These are phyloP conservation scores for Montifringilla adamsi DNA, from an alignment of 2,113 vertebrate species.

Conservation along the genomic window DNA sequence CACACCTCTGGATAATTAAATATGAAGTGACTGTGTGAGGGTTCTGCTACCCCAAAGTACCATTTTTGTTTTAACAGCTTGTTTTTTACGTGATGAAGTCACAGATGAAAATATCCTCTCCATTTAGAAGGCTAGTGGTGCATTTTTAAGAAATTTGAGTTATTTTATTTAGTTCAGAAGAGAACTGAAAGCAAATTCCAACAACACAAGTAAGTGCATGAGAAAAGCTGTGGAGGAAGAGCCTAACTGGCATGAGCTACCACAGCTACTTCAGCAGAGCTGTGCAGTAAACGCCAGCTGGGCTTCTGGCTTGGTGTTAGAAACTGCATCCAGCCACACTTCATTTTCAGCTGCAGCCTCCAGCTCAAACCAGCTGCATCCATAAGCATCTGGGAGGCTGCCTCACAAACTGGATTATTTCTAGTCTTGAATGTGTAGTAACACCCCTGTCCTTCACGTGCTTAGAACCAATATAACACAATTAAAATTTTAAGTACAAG, in stretches of 20 bases:
- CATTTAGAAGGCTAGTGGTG: not conserved
- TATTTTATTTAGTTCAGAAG: not conserved
- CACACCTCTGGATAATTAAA: not conserved
- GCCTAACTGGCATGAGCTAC: not conserved
- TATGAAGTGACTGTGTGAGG: not conserved
- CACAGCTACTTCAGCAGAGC: not conserved
- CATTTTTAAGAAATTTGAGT: not conserved
- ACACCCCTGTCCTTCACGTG: fast-evolving
- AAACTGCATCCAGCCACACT: slow-evolving; percentile 15
- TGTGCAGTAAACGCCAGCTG: not conserved
- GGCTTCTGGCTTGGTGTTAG: not conserved
- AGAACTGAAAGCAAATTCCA: not conserved
- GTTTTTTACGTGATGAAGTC: not conserved
- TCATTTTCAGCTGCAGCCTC: slow-evolving; percentile 7
- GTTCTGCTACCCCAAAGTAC: not conserved
- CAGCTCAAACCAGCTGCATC: not conserved
- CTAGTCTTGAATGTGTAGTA: not conserved
- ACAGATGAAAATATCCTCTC: not conserved
- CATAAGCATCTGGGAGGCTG: not conserved
- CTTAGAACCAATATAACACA: not conserved
- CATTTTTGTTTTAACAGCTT: not conserved
- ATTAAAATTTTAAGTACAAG: not conserved
- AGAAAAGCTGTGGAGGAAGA: not conserved
- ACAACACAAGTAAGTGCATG: not conserved
- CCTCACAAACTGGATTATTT: not conserved